Base-by-base conservation (phyloP, 2,888 invertebrate genomes). In the Andricus quercusramuli region DNA sequence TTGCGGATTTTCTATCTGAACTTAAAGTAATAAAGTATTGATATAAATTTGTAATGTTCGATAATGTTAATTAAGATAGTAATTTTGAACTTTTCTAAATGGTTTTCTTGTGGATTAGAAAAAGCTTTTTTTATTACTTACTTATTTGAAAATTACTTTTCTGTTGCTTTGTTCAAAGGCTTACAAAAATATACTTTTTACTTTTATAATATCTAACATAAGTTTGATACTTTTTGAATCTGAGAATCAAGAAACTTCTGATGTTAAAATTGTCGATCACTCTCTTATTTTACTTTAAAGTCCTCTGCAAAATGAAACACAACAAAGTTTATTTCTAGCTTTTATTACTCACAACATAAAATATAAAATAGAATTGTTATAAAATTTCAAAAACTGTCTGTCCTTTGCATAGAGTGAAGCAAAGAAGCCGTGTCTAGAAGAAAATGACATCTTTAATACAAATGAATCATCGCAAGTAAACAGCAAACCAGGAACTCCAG, bases 361-460 rank as follows among this genome's bases (percentile, higher is more conserved):
- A 5, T 47, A 15, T 47, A 47, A 47, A 47, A 47, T 15, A 17
- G 47, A 47, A 59, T 59, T 59, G 9, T 9, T 56, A 59, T 59
- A 22, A n/a, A 59, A 59, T n/a, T n/a, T 0, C 1, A 3, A 22
- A 17, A 62, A 62, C 17, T 29, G 3, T 62, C 25, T 56, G 13
- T 17, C 11, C 2, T 56, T 32, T 74, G 3, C 80, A 6, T 68
- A 92, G 92, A 87, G 83, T 17, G 92, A 92, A 44, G 84, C 88
- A 2, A 93, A 93, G 83, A 90, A 88, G 76, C 83, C 86, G 3
- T 91, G 92, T 56, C 70, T 91, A 15, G 91, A 93, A 17, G 93
- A 92, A 44, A 83, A 84, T 25, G 87, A 86, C 59, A 88, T 86
- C 2, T 91, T 90, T 22, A 89, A 89, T 70, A 83, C 87, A n/a